Percentiles rank a stretch among this genome's conserved stretches.
Conservation (phyloP, 2,797 vertebrate species). For the Coregonus sp. region DNA sequence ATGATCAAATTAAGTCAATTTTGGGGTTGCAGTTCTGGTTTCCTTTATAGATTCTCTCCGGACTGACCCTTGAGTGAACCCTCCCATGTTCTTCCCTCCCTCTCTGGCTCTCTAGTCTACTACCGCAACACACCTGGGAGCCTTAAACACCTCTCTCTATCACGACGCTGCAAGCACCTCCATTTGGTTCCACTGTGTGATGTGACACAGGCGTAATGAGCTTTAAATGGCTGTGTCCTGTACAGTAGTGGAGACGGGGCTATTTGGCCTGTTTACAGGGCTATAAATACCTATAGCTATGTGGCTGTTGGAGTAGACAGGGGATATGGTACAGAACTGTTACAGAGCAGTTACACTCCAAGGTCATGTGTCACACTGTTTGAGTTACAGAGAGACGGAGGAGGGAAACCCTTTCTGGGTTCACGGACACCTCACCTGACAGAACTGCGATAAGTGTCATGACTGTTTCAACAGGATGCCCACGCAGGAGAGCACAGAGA, state of each 20-base stretch:
- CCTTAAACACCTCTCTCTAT: slow-evolving; percentile 79
- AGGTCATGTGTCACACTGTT: slow-evolving; percentile 71
- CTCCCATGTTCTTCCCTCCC: slow-evolving; percentile 39
- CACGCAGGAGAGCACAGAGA: neutral
- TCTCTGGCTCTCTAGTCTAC: slow-evolving; percentile 64
- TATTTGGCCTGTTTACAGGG: slow-evolving; percentile 66
- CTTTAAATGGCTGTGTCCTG: slow-evolving; percentile 77
- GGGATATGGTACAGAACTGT: slow-evolving; percentile 55
- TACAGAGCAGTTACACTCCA: slow-evolving; percentile 68
- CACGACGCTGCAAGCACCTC: slow-evolving; percentile 76
- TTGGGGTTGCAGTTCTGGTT: neutral
- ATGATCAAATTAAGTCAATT: slow-evolving; percentile 19
- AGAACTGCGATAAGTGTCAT: neutral
- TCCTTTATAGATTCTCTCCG: slow-evolving; percentile 51
- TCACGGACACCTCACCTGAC: neutral
- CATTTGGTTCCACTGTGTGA: slow-evolving; percentile 79
- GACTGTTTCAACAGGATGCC: neutral
- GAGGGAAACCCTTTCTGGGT: neutral
- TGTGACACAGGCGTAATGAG: slow-evolving; percentile 77
- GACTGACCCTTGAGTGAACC: slow-evolving; percentile 77
- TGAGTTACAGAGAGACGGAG: slow-evolving; percentile 60
- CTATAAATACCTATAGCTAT: slow-evolving; percentile 76
- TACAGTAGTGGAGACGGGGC: slow-evolving; percentile 63
- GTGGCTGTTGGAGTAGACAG: slow-evolving; percentile 54
- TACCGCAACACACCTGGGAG: slow-evolving; percentile 78